Base-by-base conservation (phyloP, 2,888 invertebrate species). In the Apoderus coryli region DNA sequence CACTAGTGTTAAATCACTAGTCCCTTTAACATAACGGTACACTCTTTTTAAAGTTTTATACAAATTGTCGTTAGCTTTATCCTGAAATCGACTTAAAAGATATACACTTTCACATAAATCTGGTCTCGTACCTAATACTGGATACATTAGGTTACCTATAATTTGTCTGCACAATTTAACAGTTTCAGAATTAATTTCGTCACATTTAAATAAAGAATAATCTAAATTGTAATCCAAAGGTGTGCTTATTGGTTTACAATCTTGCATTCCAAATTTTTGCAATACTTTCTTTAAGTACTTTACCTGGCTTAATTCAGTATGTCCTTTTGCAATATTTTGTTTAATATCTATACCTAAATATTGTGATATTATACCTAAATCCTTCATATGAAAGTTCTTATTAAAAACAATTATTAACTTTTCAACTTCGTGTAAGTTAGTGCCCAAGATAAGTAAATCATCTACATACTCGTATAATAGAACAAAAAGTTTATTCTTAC, bases 381-480 rank as follows among this genome's bases (percentile, higher is more conserved):
- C 37, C 22, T 39, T 37, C 32, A 39, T 33, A 4, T 10, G n/a
- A 19, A 19, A 19, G n/a, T 19, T 19, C 6, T n/a, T 19, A 19
- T 19, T 19, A 7, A 19, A 19, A 19, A 19, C n/a, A 19, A 6
- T 27, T 32, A 43, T 44, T 16, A 43, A 10, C 6, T 27, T 33
- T 9, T 19, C 13, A 13, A 43, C 27, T 34, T 34, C 27, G 5
- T 23, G 9, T 25, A 23, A 14, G 10, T 29, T 14, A 10, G 22
- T 33, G 4, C 38, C 35, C 12, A 32, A 4, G 25, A 38, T 38
- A 7, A 40, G 16, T 13, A 38, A 30, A 22, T 40, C 39, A 31
- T 39, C 41, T 14, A 41, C 41, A 32, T 41, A n/a, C n/a, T n/a
- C n/a, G n/a, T n/a, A 41, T 15, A 35, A 16, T 26, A 36, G 27